Evolutionary conservation across 1,140 invertebrate species (phyloP).

Genomic region (Micrasema longulum): DNA sequence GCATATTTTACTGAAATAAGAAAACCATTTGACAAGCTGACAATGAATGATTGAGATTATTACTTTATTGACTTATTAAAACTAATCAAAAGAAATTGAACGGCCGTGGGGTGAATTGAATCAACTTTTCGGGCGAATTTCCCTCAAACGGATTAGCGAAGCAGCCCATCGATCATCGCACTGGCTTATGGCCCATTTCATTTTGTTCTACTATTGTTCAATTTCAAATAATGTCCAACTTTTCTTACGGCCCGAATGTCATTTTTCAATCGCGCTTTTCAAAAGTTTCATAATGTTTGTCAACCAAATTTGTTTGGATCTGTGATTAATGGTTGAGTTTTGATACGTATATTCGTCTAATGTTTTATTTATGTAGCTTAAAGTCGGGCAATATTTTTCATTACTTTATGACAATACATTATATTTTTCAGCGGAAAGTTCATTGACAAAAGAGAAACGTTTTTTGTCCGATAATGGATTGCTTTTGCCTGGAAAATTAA

Average conservation of each 20-base stretch:
- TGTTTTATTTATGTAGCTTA: too few relatives aligned
- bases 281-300: constrained; percentile 24
- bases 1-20: too few relatives aligned
- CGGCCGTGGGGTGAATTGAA: not conserved
- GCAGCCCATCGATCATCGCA: constrained; percentile 27
- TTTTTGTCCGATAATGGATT: too few relatives aligned
- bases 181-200: constrained; percentile 24
- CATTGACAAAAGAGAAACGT: too few relatives aligned
- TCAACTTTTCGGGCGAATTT: too few relatives aligned
- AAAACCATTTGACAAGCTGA: not conserved
- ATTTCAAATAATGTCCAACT: constrained; percentile 28
- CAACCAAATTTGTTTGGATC: constrained; percentile 20
- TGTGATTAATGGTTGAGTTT: constrained; percentile 9
- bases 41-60: constrained; percentile 23
- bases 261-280: constrained; percentile 24
- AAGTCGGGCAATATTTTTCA: too few relatives aligned
- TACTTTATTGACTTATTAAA: constrained; percentile 26
- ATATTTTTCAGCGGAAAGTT: too few relatives aligned
- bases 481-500: too few relatives aligned
- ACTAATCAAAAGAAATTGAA: constrained; percentile 28
- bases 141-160: not conserved
- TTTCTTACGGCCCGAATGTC: constrained; percentile 8
- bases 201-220: constrained; percentile 26
- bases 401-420: too few relatives aligned
- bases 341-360: not conserved